A percentile compares a stretch with the other conserved stretches of the same genome.
These are phyloP conservation scores for Carollia perspicillata DNA, from an alignment of 2,113 vertebrate genomes.

Conservation along the genomic window DNA sequence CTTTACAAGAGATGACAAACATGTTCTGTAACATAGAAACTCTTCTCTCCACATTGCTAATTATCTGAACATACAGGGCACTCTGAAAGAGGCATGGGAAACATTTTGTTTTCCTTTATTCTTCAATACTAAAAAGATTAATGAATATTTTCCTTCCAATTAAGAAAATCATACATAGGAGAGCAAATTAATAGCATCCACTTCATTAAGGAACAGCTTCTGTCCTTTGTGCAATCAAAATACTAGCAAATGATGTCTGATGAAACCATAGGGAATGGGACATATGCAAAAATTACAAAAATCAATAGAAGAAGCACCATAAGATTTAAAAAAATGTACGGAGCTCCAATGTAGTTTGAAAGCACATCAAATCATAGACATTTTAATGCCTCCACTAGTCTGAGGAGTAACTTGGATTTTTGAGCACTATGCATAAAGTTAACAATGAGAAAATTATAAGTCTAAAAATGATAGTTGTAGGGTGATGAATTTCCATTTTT, in stretches of 20 bases:
- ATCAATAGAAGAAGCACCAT: not conserved
- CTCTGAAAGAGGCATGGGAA: not conserved
- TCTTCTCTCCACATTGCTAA: not conserved
- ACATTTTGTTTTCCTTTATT: not conserved
- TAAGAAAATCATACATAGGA: not conserved
- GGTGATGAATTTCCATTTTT: not conserved
- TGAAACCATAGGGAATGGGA: not conserved
- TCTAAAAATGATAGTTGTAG: not conserved
- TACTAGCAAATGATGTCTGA: not conserved
- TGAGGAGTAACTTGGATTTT: not conserved
- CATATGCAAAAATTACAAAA: not conserved
- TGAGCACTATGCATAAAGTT: not conserved
- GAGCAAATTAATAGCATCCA: not conserved
- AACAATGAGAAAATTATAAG: not conserved
- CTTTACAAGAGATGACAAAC: not conserved
- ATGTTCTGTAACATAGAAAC: not conserved
- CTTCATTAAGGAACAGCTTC: not conserved
- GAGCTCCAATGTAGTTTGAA: not conserved
- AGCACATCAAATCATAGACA: not conserved
- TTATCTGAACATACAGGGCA: not conserved
- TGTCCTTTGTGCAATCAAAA: not conserved
- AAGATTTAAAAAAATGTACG: not conserved
- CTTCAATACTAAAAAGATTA: not conserved
- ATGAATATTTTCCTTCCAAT: not conserved
- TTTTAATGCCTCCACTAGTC: not conserved